phyloP scores from a whole-genome alignment of 1,140 invertebrate genomes.

The Drosophila tristis region DNA sequence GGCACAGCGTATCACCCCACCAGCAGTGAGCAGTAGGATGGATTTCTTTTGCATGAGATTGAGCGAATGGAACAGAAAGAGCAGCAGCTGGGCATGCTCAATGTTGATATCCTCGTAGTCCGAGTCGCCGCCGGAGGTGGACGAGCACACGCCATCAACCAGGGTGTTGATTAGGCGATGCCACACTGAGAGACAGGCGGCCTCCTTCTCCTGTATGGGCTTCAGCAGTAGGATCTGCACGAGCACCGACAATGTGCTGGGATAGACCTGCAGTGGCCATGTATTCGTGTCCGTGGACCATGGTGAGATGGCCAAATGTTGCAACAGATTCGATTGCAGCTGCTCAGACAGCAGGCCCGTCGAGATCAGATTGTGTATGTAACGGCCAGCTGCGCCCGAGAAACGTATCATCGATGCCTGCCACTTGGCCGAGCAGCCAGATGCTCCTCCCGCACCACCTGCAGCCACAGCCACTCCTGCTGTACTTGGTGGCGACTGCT shows the following conservation, averaged over 20 bases:
- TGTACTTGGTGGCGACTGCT: constrained; percentile 15
- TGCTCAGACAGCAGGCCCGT: constrained; percentile 88
- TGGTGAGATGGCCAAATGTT: constrained; percentile 91
- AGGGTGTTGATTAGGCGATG: constrained; percentile 94
- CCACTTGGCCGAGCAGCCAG: constrained; percentile 63
- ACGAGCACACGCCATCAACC: constrained; percentile 89
- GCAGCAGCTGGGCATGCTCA: constrained; percentile 96
- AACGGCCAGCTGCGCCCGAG: constrained; percentile 80
- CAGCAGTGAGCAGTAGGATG: constrained; percentile 92
- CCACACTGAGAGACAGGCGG: constrained; percentile 95
- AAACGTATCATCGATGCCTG: constrained; percentile 82
- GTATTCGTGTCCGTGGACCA: constrained; percentile 87
- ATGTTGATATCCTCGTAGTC: constrained; percentile 93
- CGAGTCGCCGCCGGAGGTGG: constrained; percentile 41
- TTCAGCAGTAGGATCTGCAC: constrained; percentile 90
- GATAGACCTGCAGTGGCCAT: constrained; percentile 94
- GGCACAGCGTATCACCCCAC: constrained; percentile 88
- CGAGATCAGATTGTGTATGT: constrained; percentile 89
- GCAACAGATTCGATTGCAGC: constrained; percentile 90
- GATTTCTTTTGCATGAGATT: constrained; percentile 98
- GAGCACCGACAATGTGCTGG: constrained; percentile 91
- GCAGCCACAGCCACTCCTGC: constrained; percentile 1
- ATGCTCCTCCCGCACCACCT: constrained; percentile 15
- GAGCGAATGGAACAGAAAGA: constrained; percentile 97
- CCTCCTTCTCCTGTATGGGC: constrained; percentile 93